Percentiles rank a stretch among this genome's conserved stretches.
Conservation (phyloP, 2,797 vertebrate genomes). For the Hoplostethus atlanticus region DNA sequence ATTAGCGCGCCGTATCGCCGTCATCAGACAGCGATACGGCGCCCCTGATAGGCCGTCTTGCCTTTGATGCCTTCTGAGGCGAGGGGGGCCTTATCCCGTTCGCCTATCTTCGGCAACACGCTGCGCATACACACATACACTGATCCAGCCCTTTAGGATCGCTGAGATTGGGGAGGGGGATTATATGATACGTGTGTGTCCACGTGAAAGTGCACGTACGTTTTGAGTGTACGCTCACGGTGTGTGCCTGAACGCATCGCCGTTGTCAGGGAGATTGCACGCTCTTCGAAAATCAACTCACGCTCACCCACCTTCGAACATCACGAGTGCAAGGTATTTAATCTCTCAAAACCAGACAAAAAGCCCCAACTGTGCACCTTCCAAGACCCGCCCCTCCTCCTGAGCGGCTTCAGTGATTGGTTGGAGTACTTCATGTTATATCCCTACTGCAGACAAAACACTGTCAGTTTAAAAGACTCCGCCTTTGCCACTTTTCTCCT, state of each 20-base stretch:
- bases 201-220: conserved; percentile 3
- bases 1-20: conserved; percentile 81
- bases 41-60: conserved; percentile 66
- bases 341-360: too few species aligned
- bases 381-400: too few species aligned
- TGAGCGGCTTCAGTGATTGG: too few species aligned
- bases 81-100: conserved; percentile 77
- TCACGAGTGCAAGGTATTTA: too few species aligned
- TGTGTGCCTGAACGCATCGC: too few species aligned
- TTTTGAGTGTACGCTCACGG: background rate
- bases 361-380: too few species aligned
- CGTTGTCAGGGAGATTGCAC: too few species aligned
- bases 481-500: conserved; percentile 39
- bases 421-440: conserved; percentile 21
- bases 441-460: conserved; percentile 55
- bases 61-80: conserved; percentile 77
- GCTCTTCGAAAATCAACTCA: too few species aligned
- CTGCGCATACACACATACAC: conserved; percentile 39
- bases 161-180: conserved; percentile 36
- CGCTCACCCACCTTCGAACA: too few species aligned
- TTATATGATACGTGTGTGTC: conserved; percentile 19
- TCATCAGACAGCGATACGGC: conserved; percentile 72
- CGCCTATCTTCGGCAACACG: conserved; percentile 76
- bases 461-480: conserved; percentile 50
- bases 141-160: conserved; percentile 53